Base-by-base conservation (phyloP, 2,113 vertebrate genomes). In the Serilophus lunatus region DNA sequence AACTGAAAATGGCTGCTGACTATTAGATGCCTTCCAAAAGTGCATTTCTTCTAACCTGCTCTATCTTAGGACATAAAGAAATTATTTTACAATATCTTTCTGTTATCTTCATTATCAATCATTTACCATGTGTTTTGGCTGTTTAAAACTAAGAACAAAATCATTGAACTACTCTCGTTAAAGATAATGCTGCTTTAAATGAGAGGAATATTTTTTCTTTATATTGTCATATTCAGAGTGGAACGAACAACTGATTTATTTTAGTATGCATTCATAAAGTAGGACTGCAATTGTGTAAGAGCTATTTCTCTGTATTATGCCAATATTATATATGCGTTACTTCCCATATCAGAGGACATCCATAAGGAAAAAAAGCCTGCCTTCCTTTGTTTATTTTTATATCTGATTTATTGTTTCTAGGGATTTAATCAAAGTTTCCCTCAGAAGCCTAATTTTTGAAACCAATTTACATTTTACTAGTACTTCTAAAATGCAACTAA, bases 61-160 rank as follows among this genome's bases (percentile, higher is more conserved):
- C 69, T 87, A 57, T 94, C 79, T 88, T 45, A 57, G 89, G 92
- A 97, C 97, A 97, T 87, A 36, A 91, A 95, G 61, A 96, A 14
- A 95, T 93, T 31, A 53, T 64, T 97, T 96, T 70, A 93, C 4
- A 54, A 56, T 93, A 86, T 29, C 33, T 94, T 94, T 92, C 44
- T 61, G 33, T 83, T 76, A 92, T 95, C 93, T 96, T 69, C 64
- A 87, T 93, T 95, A 95, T 97, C 93, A 93, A 93, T 97, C 81
- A 93, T 65, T 96, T 88, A 59, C 40, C 56, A 38, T 2, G 1
- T 83, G 36, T n/a, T 88, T 92, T 90, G n/a, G 40, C 72, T 94
- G 79, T 93, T 92, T 95, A 96, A 94, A 97, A 93, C 57, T 53
- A 95, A 94, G n/a, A 97, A 82, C 13, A 97, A 97, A 97, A 94